These are phyloP conservation scores for Acanthacorydalis orientalis DNA, from an alignment of 2,888 invertebrate genomes.

Conservation along the genomic window DNA sequence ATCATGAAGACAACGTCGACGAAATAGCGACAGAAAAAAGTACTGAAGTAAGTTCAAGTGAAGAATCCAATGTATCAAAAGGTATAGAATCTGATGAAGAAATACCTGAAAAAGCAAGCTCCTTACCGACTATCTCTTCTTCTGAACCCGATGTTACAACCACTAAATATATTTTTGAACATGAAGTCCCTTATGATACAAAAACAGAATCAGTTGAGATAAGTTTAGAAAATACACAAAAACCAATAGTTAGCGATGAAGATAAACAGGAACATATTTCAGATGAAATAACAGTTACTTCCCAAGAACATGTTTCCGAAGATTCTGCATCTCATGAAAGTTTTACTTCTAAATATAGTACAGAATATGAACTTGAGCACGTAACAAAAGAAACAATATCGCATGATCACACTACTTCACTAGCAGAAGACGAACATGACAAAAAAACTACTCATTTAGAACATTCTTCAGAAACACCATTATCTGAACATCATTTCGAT, in stretches of 20 bases:
- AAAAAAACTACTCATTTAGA: background rate
- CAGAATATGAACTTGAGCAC: too few relatives aligned
- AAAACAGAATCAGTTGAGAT: background rate
- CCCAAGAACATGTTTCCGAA: background rate
- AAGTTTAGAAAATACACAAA: conserved; percentile 1
- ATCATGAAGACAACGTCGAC: conserved; percentile 5
- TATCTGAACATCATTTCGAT: background rate
- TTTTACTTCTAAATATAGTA: too few relatives aligned
- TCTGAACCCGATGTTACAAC: too few relatives aligned
- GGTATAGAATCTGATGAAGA: too few relatives aligned
- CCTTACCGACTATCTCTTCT: background rate
- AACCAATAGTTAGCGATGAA: background rate
- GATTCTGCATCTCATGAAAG: background rate
- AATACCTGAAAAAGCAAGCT: conserved; percentile 3
- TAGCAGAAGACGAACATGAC: background rate
- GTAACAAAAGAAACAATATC: too few relatives aligned
- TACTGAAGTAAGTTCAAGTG: background rate
- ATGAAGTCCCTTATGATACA: conserved; percentile 1
- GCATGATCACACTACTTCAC: background rate
- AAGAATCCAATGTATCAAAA: too few relatives aligned
- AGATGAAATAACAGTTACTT: background rate
- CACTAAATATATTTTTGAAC: background rate
- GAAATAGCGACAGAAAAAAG: conserved; percentile 9
- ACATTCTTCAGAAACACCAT: conserved; percentile 2
- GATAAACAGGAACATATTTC: background rate